Percentiles rank a stretch among this genome's conserved stretches.
Evolutionary conservation across 2,797 vertebrate genomes (phyloP).

Genomic region (Euthynnus affinis): DNA sequence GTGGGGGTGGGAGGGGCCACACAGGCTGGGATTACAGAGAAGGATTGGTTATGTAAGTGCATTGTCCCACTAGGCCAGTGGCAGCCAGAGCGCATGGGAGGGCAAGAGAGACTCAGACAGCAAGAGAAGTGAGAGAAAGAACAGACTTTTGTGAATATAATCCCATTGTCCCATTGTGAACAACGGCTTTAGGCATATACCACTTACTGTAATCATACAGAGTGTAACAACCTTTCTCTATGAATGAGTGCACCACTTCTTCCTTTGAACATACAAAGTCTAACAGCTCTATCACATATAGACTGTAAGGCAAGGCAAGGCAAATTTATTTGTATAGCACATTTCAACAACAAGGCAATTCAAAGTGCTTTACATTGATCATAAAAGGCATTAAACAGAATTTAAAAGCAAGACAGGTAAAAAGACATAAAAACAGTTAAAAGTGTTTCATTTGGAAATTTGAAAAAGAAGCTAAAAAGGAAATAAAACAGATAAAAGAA

Average conservation of each 20-base stretch:
- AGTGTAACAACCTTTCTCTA: neutral
- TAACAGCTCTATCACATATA: neutral
- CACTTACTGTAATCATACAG: constrained; percentile 32
- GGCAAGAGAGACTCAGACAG: constrained; percentile 37
- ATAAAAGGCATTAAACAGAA: no score
- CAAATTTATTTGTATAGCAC: no score
- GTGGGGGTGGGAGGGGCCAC: constrained; percentile 47
- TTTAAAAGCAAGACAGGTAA: no score
- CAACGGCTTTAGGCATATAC: constrained; percentile 18
- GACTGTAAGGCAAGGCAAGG: no score
- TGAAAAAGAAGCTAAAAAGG: no score
- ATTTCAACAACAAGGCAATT: no score
- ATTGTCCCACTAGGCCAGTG: constrained; percentile 73
- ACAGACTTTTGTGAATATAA: constrained; percentile 49
- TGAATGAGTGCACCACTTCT: neutral
- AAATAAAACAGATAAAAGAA: no score
- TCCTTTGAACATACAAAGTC: neutral
- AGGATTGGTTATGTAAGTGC: constrained; percentile 84
- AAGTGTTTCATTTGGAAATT: no score
- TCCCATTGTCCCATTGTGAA: constrained; percentile 53
- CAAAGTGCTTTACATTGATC: no score
- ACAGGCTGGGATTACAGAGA: constrained; percentile 72
- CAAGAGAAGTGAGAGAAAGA: constrained; percentile 49
- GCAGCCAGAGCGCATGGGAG: constrained; percentile 38
- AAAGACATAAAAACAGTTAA: no score